Conservation (phyloP, 1,140 invertebrate genomes). For the Drosophila murphyi region DNA sequence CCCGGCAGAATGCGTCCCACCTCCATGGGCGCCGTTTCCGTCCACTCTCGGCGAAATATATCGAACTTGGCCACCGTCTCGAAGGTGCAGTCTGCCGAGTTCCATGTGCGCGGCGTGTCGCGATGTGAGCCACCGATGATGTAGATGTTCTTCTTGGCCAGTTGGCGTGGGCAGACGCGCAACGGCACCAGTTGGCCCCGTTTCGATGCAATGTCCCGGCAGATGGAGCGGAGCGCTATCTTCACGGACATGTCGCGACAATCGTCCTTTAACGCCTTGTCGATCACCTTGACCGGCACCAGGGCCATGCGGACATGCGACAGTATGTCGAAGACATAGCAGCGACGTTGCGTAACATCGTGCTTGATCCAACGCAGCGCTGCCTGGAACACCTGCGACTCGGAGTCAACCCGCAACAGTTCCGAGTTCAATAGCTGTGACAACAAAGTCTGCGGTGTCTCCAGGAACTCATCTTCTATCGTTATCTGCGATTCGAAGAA, state of each 20-base stretch:
- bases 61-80: conserved; percentile 93
- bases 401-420: conserved; percentile 94
- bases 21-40: conserved; percentile 91
- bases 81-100: conserved; percentile 90
- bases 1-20: conserved; percentile 95
- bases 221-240: conserved; percentile 92
- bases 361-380: conserved; percentile 96
- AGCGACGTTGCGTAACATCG: conserved; percentile 91
- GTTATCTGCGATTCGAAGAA: conserved; percentile 82
- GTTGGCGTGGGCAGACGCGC: conserved; percentile 90
- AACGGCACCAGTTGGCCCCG: conserved; percentile 92
- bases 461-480: conserved; percentile 95
- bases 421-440: conserved; percentile 93
- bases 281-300: conserved; percentile 92
- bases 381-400: conserved; percentile 96
- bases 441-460: conserved; percentile 92
- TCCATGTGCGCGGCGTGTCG: conserved; percentile 87
- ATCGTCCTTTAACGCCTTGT: conserved; percentile 91
- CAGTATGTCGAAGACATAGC: conserved; percentile 95
- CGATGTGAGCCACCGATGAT: conserved; percentile 95
- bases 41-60: conserved; percentile 91
- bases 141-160: conserved; percentile 94
- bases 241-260: conserved; percentile 93
- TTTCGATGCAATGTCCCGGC: conserved; percentile 91
- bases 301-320: conserved; percentile 93